Base-by-base conservation (phyloP, 2,113 vertebrate species). In the Caloenas nicobarica region DNA sequence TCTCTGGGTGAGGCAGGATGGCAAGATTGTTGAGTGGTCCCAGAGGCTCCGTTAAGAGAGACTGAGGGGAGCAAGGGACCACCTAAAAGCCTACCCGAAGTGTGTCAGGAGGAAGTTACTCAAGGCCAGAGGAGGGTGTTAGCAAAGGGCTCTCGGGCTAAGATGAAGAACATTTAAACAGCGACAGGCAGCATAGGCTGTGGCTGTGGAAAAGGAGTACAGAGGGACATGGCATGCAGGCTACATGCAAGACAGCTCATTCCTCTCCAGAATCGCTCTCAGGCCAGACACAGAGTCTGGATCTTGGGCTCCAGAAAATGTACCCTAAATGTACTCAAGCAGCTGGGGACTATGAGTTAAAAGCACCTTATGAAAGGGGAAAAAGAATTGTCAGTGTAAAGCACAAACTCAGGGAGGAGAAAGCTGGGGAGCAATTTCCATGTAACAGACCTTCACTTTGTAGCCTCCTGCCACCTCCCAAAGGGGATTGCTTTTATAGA, bases 171-270 rank as follows among this genome's bases (percentile, higher is more conserved):
- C 26, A 44, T 50, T 81, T 78, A 84, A 86, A 16, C 33, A 50
- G 31, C 34, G 46, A 34, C 40, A 81, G 34, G 40, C 40, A 81
- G 40, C 1, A 0, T 17, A 50, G 14, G 24, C 16, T n/a, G 5
- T 3, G 11, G 22, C 58, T 72, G 8, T 0, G 0, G n/a, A 66
- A 74, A 81, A 86, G 40, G 26, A 8, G 1, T 18, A 7, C 6
- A 50, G 31, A 44, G 3, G 25, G 19, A 68, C 17, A 50, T 11
- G 16, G 28, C 13, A 36, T 1, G 46, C 22, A 86, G 31, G 68
- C 13, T 78, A 36, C 5, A 14, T 66, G 16, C 18, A 42, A 86
- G 23, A 36, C n/a, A 36, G 16, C 53, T 83, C 58, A 15, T 60
- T 51, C 28, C 10, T 81, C 69, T 83, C 13, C 40, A 76, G 26